Evolutionary conservation across 2,113 vertebrate species (phyloP).

Genomic region (Oxyura jamaicensis): DNA sequence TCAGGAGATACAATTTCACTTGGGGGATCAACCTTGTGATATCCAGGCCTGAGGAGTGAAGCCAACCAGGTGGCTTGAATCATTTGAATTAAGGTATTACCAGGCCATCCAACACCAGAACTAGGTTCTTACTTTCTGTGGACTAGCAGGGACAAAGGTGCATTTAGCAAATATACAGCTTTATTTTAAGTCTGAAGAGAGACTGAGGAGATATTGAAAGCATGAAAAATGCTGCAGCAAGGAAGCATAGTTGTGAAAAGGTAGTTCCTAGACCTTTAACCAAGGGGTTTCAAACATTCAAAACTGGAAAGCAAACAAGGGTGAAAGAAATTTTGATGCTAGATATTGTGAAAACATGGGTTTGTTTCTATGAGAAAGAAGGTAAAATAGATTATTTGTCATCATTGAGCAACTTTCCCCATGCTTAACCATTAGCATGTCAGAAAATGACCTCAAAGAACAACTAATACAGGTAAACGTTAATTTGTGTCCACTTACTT

Average conservation of each 20-base stretch:
- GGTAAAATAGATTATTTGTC: neutral
- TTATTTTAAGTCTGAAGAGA: neutral
- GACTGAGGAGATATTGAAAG: fast-evolving
- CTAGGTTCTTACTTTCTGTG: neutral
- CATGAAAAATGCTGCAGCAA: neutral
- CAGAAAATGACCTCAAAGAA: neutral
- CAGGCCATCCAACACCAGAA: fast-evolving
- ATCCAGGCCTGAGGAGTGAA: neutral
- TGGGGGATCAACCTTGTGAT: neutral
- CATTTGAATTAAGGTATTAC: neutral
- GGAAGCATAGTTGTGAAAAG: slow-evolving; percentile 4
- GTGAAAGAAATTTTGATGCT: neutral
- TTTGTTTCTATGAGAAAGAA: neutral
- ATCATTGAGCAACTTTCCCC: neutral
- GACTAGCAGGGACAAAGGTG: neutral
- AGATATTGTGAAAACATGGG: neutral
- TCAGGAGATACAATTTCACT: neutral
- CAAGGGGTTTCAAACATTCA: slow-evolving; percentile 47
- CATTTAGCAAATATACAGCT: neutral
- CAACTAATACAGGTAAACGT: neutral
- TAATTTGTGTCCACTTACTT: neutral
- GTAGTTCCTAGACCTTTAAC: slow-evolving; percentile 40
- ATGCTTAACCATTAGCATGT: neutral
- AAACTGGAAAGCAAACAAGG: slow-evolving; percentile 40
- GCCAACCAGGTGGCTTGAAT: neutral